phyloP scores from a whole-genome alignment of 2,888 invertebrate species.

The Phoronis australis region DNA sequence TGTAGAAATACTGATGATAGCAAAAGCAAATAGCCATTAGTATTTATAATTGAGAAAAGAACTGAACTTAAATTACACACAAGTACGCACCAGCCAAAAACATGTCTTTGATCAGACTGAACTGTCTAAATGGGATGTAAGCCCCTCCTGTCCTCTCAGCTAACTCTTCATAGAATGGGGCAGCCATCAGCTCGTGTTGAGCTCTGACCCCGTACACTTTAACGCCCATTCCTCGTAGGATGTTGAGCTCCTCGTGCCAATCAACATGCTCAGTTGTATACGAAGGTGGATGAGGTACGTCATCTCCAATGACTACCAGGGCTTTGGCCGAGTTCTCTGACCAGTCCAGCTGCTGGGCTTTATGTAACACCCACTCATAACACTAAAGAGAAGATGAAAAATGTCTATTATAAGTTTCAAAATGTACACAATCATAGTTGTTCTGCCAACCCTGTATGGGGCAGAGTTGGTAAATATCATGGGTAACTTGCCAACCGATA shows the following conservation, averaged over 20 bases:
- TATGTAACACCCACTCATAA: conserved; percentile 42
- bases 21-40: too few species aligned
- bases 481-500: too few species aligned
- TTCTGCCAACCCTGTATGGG: too few species aligned
- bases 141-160: conserved; percentile 37
- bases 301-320: conserved; percentile 44
- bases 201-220: conserved; percentile 46
- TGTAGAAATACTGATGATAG: too few species aligned
- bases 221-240: conserved; percentile 38
- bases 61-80: background rate
- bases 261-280: conserved; percentile 39
- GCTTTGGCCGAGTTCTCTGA: conserved; percentile 44
- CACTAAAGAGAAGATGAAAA: conserved; percentile 20
- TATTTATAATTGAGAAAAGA: background rate
- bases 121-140: conserved; percentile 32
- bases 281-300: conserved; percentile 30
- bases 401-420: too few species aligned
- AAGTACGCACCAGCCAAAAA: conserved; percentile 38
- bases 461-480: too few species aligned
- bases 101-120: conserved; percentile 43
- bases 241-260: conserved; percentile 39
- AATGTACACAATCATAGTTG: too few species aligned
- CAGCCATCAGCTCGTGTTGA: conserved; percentile 2
- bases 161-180: conserved; percentile 34
- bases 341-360: conserved; percentile 42